Conservation (phyloP, 1,140 invertebrate species). For the Globodera rostochiensis region DNA sequence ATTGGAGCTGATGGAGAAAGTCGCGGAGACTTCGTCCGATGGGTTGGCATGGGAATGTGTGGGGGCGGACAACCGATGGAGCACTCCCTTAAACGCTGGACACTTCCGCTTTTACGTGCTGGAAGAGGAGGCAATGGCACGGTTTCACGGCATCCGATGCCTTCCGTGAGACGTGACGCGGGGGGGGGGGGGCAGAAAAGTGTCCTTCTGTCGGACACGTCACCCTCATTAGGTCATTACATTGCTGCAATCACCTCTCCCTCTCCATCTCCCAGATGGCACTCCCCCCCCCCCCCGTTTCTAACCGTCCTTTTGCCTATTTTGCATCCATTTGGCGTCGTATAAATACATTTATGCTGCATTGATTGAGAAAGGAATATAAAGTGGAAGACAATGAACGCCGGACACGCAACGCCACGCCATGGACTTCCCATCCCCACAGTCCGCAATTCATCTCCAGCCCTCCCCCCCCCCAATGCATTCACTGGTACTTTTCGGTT, state of each 20-base stretch:
- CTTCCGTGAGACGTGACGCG: not conserved
- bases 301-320: not conserved
- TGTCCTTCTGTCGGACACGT: not conserved
- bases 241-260: not conserved
- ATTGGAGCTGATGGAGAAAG: not conserved
- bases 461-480: no score
- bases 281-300: not conserved
- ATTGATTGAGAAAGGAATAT: not conserved
- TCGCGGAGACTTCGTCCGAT: not conserved
- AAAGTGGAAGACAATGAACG: no score
- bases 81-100: not conserved
- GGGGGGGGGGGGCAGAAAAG: not conserved
- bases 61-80: slow-evolving; percentile 16
- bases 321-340: not conserved
- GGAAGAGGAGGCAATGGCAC: not conserved
- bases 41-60: slow-evolving; percentile 10
- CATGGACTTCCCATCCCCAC: no score
- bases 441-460: no score
- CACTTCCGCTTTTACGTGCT: slow-evolving; percentile 7
- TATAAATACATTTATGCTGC: no score
- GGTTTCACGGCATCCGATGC: not conserved
- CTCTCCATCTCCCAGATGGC: not conserved
- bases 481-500: no score
- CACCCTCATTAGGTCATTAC: not conserved
- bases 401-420: no score